Evolutionary conservation across 2,888 invertebrate species (phyloP), one percentile per base, ranked within the genome.

Genomic region (Cephus sareptanus): DNA sequence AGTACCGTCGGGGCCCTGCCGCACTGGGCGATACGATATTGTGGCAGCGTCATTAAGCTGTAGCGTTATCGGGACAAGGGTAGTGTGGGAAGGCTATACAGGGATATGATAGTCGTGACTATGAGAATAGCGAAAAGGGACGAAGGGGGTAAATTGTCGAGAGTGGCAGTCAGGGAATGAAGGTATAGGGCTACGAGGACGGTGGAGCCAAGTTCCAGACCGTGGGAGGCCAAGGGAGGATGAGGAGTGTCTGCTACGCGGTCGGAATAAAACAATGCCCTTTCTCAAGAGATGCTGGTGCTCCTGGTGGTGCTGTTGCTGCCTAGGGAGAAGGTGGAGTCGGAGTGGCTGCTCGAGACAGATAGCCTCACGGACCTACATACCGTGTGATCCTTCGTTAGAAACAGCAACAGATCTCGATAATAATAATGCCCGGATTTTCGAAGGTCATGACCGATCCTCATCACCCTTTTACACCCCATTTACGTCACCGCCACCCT

Each of bases 241-340:
- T 88, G 88, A 88, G 89, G 85, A 88, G 90, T 89, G 90, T 90
- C 89, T 90, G 88, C 87, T 89, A 90, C 89, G 90, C 90, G 90
- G 87, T 86, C 81, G 88, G 90, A 90, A 90, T 90, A 90, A 90
- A 90, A 90, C 90, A 90, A 90, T 90, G 88, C 88, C 86, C 87
- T 88, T 88, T 86, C 86, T 87, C 88, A 85, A 89, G 87, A 89
- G 89, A 89, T 87, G 88, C 89, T 84, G 86, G 81, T 86, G 40
- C 40, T 40, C 40, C 40, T 23, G 40, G 40, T 40, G 40, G 23
- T 40, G 85, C 84, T 81, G 79, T 33, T 76, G 75, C 79, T 79
- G 79, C 83, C 82, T 82, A 80, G 79, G 80, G 79, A 79, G 80
- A 82, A 80, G 70, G 83, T 81, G 85, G 83, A 85, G 87, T 86